These are phyloP conservation scores for Adineta ricciae DNA, from an alignment of 2,888 invertebrate genomes.

Conservation along the genomic window DNA sequence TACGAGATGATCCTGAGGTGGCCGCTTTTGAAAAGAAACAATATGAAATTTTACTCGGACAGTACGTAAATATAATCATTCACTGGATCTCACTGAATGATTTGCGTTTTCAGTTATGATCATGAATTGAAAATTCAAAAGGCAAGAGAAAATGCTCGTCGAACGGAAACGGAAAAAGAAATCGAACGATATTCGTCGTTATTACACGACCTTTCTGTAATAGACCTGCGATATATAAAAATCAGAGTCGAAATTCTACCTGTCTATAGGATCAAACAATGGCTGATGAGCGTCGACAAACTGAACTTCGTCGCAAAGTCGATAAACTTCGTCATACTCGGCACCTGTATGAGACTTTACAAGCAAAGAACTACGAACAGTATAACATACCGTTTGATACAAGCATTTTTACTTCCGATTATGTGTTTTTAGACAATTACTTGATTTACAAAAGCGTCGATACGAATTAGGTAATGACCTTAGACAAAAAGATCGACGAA, in stretches of 20 bases:
- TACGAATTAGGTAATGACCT: background rate
- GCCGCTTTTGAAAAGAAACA: background rate
- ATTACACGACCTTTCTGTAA: background rate
- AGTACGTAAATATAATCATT: background rate
- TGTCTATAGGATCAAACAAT: background rate
- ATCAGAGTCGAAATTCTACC: too few species aligned
- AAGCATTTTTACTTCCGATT: background rate
- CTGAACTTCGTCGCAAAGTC: background rate
- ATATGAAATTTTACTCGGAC: slow-evolving; percentile 11
- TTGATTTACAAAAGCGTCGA: background rate
- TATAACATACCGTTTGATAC: background rate
- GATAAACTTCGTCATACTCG: background rate
- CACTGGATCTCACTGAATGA: background rate
- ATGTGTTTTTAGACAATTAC: background rate
- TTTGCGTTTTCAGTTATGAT: background rate
- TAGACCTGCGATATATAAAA: background rate
- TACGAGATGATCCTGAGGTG: background rate
- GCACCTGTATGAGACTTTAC: background rate
- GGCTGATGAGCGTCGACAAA: slow-evolving; percentile 13
- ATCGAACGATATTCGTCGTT: background rate
- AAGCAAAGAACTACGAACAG: background rate
- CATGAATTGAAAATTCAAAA: slow-evolving; percentile 17
- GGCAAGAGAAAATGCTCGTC: background rate
- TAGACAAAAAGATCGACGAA: background rate
- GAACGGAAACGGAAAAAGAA: background rate